Evolutionary conservation across 2,113 vertebrate species (phyloP), one percentile per base, ranked within the genome.

Genomic region (Uropsilus gracilis): DNA sequence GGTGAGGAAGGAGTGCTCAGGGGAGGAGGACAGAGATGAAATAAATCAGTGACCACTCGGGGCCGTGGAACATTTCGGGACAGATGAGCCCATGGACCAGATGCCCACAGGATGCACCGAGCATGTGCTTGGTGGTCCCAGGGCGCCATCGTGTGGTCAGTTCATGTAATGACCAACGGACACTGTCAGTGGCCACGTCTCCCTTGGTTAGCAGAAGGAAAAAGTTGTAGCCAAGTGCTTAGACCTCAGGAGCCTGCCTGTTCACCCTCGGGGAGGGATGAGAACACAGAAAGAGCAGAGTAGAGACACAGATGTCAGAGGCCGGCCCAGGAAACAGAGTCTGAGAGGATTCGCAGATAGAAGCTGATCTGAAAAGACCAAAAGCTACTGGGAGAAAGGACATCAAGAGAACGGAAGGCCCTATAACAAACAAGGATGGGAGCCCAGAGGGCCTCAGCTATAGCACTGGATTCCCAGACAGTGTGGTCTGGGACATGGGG

Each of bases 141-240:
- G 17, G 68, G 96, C 84, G 96, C 97, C 97, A 97, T 96, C 97
- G 50, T 96, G 97, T 97, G 97, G 72, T 24, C 30, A 75, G 1
- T 42, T 0, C 10, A 0, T 75, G 68, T 87, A 89, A 95, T 94
- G 55, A 61, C 75, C 48, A 73, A 50, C 44, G n/a, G 80, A 16
- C 0, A 37, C 22, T 12, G 18, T 8, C 26, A 0, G 17, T 5
- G 18, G 30, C n/a, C 3, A 0, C 4, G 39, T 68, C 59, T 55
- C 12, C 44, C n/a, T 30, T 26, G 46, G n/a, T 53, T 26, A 71
- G 6, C n/a, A n/a, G 1, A 9, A 20, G 42, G 78, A 46, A 30
- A 72, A 50, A 61, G 44, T 24, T 9, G 30, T 48, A 6, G 66
- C 50, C 24, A 20, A 46, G 20, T 59, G 44, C 42, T 48, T 48